phyloP scores from a whole-genome alignment of 2,888 invertebrate species.

The Ophraella communa region DNA sequence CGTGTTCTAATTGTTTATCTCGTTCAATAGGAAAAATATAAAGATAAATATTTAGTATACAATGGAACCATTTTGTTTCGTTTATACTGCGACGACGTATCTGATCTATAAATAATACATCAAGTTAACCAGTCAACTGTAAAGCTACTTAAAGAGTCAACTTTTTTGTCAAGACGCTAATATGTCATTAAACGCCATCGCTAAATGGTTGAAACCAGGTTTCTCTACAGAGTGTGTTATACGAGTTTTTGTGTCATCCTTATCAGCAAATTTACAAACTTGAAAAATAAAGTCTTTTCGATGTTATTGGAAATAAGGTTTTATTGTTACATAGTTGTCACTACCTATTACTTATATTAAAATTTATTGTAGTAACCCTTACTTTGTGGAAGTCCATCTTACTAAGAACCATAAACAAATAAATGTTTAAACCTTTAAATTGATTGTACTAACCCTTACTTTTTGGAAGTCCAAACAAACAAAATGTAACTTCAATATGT shows the following conservation, averaged over 20 bases:
- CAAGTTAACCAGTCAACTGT: slow-evolving; percentile 49
- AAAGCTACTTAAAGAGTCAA: slow-evolving; percentile 49
- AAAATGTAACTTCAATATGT: no score
- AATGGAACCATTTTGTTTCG: slow-evolving; percentile 50
- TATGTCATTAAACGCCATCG: slow-evolving; percentile 23
- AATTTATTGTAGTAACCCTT: no score
- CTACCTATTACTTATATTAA: no score
- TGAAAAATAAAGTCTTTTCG: not conserved
- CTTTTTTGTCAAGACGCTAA: slow-evolving; percentile 46
- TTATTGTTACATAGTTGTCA: no score
- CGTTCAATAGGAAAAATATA: slow-evolving; percentile 9
- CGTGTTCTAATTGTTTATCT: slow-evolving; percentile 1
- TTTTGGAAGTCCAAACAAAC: no score
- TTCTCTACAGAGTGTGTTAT: not conserved
- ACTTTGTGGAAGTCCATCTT: no score
- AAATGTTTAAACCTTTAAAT: no score
- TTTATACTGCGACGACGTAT: slow-evolving; percentile 51
- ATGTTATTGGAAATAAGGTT: no score
- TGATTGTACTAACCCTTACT: no score
- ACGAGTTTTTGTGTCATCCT: not conserved
- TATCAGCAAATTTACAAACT: not conserved
- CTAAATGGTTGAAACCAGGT: slow-evolving; percentile 9
- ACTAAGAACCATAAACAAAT: no score
- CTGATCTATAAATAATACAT: slow-evolving; percentile 58
- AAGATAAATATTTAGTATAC: slow-evolving; percentile 34